Base-by-base conservation (phyloP, 1,140 invertebrate species). In the Drosophila varians region DNA sequence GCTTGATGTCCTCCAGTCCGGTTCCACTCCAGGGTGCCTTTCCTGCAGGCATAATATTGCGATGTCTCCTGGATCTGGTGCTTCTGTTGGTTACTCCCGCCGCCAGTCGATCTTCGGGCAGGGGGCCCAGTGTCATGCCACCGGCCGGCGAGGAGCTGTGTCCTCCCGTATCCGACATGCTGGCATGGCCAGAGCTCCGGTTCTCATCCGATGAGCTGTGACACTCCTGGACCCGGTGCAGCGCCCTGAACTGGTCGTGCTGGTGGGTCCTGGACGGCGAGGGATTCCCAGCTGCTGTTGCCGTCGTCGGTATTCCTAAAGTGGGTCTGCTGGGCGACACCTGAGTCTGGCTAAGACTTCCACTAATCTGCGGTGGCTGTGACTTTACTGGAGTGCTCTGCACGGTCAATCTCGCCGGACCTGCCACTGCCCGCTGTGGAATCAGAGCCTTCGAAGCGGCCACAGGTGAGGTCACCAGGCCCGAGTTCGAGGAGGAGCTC, bases 141-240 rank as follows among this genome's bases (percentile, higher is more conserved):
- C 82, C 77, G 0, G 84, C 88, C 91, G 93, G 95, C 4, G 94
- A 95, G 69, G 94, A 95, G 53, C 94, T 95, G 52, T 93, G 94
- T 12, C 93, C 95, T 1, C 95, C 95, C 34, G 94, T 95, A 80
- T 97, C 96, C 26, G 96, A 97, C 96, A 97, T 97, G 69, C 95
- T 96, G n/a, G 96, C 96, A 90, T 97, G 96, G 0, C 96, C 96
- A 1, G 96, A 97, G 11, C 96, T 97, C 21, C 96, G 93, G 90
- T 96, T 97, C 91, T 97, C 96, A 91, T 97, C 96, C 3, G 96
- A 97, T 11, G 96, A 97, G 89, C 96, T 97, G 90, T 96, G 96
- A 77, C 95, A 96, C 77, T 96, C 95, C 70, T 95, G 94, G n/a
- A 95, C 93, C 16, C 89, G 64, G 51, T 91, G 88, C 40, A 91